These are phyloP conservation scores for Suncus etruscus DNA, from an alignment of 2,113 vertebrate genomes.

Conservation along the genomic window DNA sequence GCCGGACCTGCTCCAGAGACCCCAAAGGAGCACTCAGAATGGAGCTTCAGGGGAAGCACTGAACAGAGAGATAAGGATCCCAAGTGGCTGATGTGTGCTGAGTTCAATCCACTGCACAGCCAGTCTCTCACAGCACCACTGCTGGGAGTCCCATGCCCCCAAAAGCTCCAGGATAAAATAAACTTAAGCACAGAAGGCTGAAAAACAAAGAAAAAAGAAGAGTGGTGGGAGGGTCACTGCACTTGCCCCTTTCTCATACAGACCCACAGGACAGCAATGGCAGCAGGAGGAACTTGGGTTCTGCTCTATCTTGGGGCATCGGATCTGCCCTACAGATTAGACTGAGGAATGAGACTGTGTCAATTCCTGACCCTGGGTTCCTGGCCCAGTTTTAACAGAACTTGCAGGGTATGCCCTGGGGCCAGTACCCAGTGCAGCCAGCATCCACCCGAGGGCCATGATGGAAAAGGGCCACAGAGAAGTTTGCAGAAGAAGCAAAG, in stretches of 20 bases:
- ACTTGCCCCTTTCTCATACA: background rate
- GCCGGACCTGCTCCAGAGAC: background rate
- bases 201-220: too few species aligned
- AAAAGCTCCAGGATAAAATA: background rate
- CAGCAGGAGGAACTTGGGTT: background rate
- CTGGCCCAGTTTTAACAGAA: background rate
- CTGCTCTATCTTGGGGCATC: constrained; percentile 5
- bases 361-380: background rate
- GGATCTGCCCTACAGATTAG: background rate
- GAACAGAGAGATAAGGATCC: background rate
- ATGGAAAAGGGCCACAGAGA: background rate
- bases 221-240: background rate
- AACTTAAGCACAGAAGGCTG: background rate
- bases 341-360: background rate
- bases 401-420: background rate
- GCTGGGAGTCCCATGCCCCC: too few species aligned
- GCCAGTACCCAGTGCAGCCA: too few species aligned
- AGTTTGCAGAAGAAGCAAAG: background rate
- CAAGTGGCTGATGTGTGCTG: background rate
- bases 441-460: background rate
- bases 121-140: too few species aligned
- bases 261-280: background rate
- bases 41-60: background rate
- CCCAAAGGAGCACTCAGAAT: background rate
- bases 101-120: background rate